A percentile compares a stretch with the other conserved stretches of the same genome.
phyloP scores from a whole-genome alignment of 2,888 invertebrate species.

The Trisateles emortualis region DNA sequence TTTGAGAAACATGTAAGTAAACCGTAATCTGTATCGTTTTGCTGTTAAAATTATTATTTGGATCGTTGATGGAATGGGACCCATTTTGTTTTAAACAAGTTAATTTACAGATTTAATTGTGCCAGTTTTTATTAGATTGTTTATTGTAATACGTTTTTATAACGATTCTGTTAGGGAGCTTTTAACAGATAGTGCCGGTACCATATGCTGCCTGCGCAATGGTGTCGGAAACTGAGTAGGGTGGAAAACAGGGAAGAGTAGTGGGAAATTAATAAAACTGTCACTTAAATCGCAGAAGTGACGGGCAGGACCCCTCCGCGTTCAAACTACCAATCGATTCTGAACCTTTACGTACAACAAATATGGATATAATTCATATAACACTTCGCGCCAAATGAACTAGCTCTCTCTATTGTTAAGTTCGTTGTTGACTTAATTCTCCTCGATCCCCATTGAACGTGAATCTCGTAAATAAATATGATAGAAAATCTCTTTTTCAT shows the following conservation, averaged over 20 bases:
- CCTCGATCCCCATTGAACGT: conserved; percentile 70
- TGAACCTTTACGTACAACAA: conserved; percentile 56
- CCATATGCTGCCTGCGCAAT: conserved; percentile 77
- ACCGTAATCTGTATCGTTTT: neutral
- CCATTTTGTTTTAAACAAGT: neutral
- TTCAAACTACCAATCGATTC: conserved; percentile 52
- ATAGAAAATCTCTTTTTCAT: conserved; percentile 44
- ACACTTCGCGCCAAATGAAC: conserved; percentile 53
- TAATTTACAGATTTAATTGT: neutral
- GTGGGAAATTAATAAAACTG: conserved; percentile 92
- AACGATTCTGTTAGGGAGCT: conserved; percentile 33
- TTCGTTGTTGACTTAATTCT: conserved; percentile 81
- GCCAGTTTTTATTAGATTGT: neutral
- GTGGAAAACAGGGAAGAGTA: conserved; percentile 81
- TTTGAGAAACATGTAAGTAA: too few species aligned
- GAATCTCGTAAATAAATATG: conserved; percentile 76
- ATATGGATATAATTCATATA: conserved; percentile 57
- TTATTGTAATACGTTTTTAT: conserved; percentile 13
- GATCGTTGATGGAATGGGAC: neutral
- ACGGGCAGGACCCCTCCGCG: conserved; percentile 74
- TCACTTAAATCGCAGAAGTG: conserved; percentile 88
- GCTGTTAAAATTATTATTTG: neutral
- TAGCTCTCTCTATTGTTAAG: conserved; percentile 72
- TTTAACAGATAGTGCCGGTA: conserved; percentile 61
- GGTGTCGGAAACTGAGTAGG: conserved; percentile 79